Base-by-base conservation (phyloP, 35 echinoderm and acorn worm species). In the Acanthaster planci region DNA sequence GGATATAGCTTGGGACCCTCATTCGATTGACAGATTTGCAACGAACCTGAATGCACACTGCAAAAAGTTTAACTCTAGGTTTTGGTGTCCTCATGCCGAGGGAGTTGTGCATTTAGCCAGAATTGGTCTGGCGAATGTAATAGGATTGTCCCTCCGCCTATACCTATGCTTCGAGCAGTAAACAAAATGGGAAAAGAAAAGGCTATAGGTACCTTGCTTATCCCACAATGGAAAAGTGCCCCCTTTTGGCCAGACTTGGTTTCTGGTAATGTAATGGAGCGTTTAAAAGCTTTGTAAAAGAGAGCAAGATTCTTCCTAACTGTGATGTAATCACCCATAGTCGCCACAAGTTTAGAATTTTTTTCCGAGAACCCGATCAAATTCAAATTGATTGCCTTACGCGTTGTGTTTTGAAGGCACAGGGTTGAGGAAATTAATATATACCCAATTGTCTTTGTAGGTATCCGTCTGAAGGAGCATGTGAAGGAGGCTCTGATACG, bases 1-100 rank as follows among this genome's bases (percentile, higher is more conserved):
- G 55, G 57, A 89, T 67, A 36, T 22, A 37, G 54, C 22, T 47
- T 89, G 78, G 87, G 87, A 78, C 32, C 78, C 87, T 2, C 87
- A 89, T 68, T 18, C 38, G 7, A 52, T 37, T 0, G 87, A 89
- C 31, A 89, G 87, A 32, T 89, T 89, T 72, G 87, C 87, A 38
- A 14, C 32, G 47, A 21, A 89, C 38, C 51, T 72, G 18, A 89
- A 81, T 37, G 22, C 78, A 7, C 55, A 89, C 37, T 82, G 77
- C 36, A 27, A 80, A 29, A 47, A 0, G 34, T 87, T 87, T 80
- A 52, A 87, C 67, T 64, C 78, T 5, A 82, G 60, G 38, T 72
- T 22, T n/a, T 89, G 87, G 87, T 89, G 78, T 52, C 52, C 37
- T 9, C 53, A 21, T 0, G 82, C 87, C 0, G 55, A 67, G 38